A percentile compares a stretch with the other conserved stretches of the same genome.
These are phyloP conservation scores for Mesorhabditis sp. DNA, from an alignment of 2,888 invertebrate species.

Conservation along the genomic window DNA sequence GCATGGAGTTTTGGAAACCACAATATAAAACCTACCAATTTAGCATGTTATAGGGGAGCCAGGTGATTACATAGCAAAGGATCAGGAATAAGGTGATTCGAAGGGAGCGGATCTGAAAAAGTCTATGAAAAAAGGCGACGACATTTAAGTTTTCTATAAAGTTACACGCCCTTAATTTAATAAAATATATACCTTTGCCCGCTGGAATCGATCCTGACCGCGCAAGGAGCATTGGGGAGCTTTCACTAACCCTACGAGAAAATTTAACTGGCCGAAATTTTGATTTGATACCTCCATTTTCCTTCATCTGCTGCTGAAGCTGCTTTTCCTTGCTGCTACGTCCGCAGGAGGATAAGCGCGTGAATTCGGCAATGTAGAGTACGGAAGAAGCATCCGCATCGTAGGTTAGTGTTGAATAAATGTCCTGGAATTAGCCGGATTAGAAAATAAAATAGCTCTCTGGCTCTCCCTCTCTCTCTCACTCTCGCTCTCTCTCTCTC, in stretches of 20 bases:
- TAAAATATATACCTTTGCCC: conserved; percentile 23
- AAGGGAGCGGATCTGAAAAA: conserved; percentile 25
- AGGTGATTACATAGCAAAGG: conserved; percentile 42
- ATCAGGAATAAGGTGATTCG: conserved; percentile 47
- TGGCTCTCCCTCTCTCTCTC: background rate
- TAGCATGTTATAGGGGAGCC: conserved; percentile 47
- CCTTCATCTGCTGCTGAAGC: background rate
- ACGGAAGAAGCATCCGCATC: conserved; percentile 34
- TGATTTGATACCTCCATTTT: background rate
- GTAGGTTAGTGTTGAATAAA: conserved; percentile 36
- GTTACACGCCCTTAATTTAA: background rate
- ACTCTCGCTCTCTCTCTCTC: too few relatives aligned
- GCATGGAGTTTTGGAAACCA: conserved; percentile 7
- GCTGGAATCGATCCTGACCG: conserved; percentile 41
- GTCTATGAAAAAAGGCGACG: too few relatives aligned
- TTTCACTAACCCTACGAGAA: background rate
- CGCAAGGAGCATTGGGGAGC: conserved; percentile 17
- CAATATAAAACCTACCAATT: conserved; percentile 25
- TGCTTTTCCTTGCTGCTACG: conserved; percentile 11
- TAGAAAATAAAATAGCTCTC: background rate
- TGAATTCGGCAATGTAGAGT: conserved; percentile 36
- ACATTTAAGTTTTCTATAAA: background rate
- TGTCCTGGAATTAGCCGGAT: conserved; percentile 27
- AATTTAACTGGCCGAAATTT: background rate
- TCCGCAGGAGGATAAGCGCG: conserved; percentile 26